Conservation (phyloP, 2,888 invertebrate species). For the Cerastis leucographa region DNA sequence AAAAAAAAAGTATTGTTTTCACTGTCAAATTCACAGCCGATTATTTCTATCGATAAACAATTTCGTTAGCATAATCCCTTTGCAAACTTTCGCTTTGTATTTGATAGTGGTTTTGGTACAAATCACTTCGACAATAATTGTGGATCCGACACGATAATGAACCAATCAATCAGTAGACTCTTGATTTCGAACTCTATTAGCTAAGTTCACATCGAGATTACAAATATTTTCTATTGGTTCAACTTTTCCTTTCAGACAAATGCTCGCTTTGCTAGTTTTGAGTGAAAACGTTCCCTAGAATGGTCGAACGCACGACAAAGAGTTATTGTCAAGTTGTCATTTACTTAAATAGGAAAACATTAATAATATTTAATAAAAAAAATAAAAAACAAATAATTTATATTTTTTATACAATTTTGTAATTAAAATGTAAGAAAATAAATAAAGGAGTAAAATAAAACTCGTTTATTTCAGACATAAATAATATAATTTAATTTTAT, state of each 20-base stretch:
- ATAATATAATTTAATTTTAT: no score
- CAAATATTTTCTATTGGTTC: slow-evolving; percentile 5
- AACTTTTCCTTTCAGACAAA: background rate
- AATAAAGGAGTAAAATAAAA: no score
- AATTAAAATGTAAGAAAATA: no score
- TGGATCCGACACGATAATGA: slow-evolving; percentile 18
- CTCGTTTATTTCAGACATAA: no score
- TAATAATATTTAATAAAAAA: no score
- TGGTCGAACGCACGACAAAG: background rate
- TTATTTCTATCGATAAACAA: slow-evolving; percentile 24
- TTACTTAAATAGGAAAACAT: background rate
- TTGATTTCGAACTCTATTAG: slow-evolving; percentile 20
- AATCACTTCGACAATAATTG: background rate
- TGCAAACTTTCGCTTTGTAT: slow-evolving; percentile 10
- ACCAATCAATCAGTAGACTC: slow-evolving; percentile 26
- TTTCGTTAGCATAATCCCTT: slow-evolving; percentile 16
- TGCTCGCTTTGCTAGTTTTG: background rate
- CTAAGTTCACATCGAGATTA: slow-evolving; percentile 8
- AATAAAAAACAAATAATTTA: no score
- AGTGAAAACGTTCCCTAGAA: background rate
- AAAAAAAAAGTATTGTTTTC: background rate
- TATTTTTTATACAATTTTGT: no score
- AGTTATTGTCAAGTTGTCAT: no score
- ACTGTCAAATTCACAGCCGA: background rate
- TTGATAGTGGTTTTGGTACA: background rate